Evolutionary conservation across 2,888 invertebrate genomes (phyloP), one percentile per base, ranked within the genome.

Genomic region (Stenichneumon culpator): DNA sequence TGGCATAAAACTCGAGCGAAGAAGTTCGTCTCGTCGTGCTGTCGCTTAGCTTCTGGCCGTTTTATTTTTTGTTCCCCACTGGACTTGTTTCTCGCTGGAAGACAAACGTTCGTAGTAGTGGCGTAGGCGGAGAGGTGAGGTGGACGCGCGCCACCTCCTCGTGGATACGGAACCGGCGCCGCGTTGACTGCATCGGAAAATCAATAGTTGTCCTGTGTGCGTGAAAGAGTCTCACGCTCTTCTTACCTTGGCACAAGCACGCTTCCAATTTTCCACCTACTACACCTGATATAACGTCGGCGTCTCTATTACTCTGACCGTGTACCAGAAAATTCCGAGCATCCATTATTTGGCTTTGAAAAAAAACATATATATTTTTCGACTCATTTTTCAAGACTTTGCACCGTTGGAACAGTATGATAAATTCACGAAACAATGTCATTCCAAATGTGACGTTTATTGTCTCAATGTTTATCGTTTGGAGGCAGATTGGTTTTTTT

Each of bases 151-250:
- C 74, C 72, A 52, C 81, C 47, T 70, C 60, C 73, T 65, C 69
- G 81, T 68, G 78, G 70, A 68, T 77, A 68, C 72, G 86, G 84
- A 87, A 90, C 89, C 90, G 93, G 93, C 93, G 93, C 93, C 93
- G 89, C 89, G 89, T 90, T 91, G 93, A 92, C 93, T 93, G 91
- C 90, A 88, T 89, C 83, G 88, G 90, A 92, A 93, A 93, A 93
- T 93, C 93, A 93, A 93, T 93, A 93, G 88, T 87, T 87, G 87
- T 89, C 87, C 89, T 91, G 88, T 87, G 88, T 90, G 87, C 86
- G 89, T 89, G 89, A 89, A 86, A 83, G 86, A 79, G 89, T 86
- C 86, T 73, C 86, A 72, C 57, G 69, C 79, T 72, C 63, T 57
- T 67, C 79, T 79, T 82, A 86, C 82, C 82, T 83, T 83, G 78